phyloP scores from a whole-genome alignment of 2,113 vertebrate species.

The Pseudopipra pipra region DNA sequence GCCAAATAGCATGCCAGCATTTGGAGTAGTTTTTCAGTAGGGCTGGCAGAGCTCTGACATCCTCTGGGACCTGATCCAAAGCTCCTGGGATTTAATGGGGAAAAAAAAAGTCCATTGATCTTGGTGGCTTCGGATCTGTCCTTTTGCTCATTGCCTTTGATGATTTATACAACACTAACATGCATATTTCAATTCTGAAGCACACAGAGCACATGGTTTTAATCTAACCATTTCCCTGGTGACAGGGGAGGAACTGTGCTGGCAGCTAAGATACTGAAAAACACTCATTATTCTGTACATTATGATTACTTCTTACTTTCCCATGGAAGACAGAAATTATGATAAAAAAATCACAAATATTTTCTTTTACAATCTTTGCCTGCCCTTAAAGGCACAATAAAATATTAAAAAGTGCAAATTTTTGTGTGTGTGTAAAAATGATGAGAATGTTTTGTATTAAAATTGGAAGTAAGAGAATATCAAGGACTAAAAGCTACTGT shows the following conservation, averaged over 20 bases:
- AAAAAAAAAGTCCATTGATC: neutral
- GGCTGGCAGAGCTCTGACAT: neutral
- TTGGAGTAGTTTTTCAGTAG: neutral
- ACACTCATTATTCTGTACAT: neutral
- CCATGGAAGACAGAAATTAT: neutral
- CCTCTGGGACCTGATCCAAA: neutral
- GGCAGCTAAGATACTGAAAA: conserved; percentile 1
- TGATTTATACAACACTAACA: conserved; percentile 37
- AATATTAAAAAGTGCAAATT: neutral
- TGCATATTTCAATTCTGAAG: neutral
- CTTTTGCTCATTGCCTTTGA: conserved; percentile 9
- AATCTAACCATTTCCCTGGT: conserved; percentile 36
- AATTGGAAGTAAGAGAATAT: neutral
- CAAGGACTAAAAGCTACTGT: neutral
- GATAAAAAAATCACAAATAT: neutral
- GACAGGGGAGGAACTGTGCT: neutral
- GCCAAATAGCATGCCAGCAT: neutral
- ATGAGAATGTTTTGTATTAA: neutral
- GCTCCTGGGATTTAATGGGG: neutral
- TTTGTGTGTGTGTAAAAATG: neutral
- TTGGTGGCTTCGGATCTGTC: neutral
- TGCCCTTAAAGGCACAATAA: neutral
- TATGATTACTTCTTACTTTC: neutral
- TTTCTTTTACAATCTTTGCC: neutral
- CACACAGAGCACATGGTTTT: neutral